Percentiles rank a stretch among this genome's conserved stretches.
Conservation (phyloP, 2,888 invertebrate genomes). For the Quadroppia sp. region DNA sequence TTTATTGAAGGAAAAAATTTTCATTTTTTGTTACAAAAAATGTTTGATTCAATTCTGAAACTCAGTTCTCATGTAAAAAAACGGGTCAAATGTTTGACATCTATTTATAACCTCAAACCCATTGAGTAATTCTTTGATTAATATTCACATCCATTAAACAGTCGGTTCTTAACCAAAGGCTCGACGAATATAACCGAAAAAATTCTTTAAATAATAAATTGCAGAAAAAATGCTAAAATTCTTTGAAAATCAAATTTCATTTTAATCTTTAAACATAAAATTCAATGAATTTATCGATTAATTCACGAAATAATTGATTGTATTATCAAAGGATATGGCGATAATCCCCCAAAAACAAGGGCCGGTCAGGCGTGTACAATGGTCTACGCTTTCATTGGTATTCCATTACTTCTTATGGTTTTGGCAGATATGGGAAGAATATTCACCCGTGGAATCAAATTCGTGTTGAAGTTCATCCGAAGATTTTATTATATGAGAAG, state of each 20-base stretch:
- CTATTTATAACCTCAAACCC: neutral
- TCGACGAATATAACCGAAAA: too few relatives aligned
- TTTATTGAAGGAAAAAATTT: too few relatives aligned
- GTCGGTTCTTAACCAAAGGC: neutral
- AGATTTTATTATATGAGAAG: slow-evolving; percentile 51
- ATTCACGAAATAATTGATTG: neutral
- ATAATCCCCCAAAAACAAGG: slow-evolving; percentile 83
- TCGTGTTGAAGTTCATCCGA: slow-evolving; percentile 63
- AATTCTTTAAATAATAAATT: too few relatives aligned
- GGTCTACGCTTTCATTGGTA: slow-evolving; percentile 88
- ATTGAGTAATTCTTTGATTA: neutral
- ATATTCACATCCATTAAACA: neutral
- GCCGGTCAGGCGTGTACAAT: slow-evolving; percentile 83
- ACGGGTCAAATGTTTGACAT: neutral
- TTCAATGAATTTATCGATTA: too few relatives aligned
- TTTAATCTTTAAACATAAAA: too few relatives aligned
- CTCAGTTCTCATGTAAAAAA: too few relatives aligned
- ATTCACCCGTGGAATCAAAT: slow-evolving; percentile 83
- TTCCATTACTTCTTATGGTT: slow-evolving; percentile 89
- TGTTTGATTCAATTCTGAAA: too few relatives aligned
- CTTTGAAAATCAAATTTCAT: too few relatives aligned
- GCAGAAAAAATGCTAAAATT: too few relatives aligned
- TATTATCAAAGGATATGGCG: slow-evolving; percentile 79
- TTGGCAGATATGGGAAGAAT: slow-evolving; percentile 91
- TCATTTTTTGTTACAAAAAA: too few relatives aligned